phyloP scores from a whole-genome alignment of 2,797 vertebrate species.

The Ammospiza maritima region DNA sequence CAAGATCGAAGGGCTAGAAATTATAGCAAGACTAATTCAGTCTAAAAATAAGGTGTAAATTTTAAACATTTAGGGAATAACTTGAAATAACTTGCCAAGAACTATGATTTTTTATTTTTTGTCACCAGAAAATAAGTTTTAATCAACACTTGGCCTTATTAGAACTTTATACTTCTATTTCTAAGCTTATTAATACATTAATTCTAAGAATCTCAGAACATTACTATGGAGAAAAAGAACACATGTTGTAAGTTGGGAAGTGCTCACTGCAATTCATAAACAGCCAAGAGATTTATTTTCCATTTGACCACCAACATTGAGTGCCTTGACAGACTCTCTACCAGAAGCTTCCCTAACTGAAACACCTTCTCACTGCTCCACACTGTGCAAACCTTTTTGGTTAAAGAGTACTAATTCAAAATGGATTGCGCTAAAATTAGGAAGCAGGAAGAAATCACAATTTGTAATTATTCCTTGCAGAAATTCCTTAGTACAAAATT shows the following conservation, averaged over 20 bases:
- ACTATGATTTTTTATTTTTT: not conserved
- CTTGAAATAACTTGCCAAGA: slow-evolving; percentile 7
- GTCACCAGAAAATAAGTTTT: not conserved
- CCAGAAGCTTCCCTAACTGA: not conserved
- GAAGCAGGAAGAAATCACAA: slow-evolving; percentile 41
- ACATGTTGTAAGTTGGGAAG: not conserved
- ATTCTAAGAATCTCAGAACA: not conserved
- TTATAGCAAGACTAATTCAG: not conserved
- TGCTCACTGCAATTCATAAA: not conserved
- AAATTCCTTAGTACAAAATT: not conserved
- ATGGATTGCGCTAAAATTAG: slow-evolving; percentile 16
- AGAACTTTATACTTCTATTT: not conserved
- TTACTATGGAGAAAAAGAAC: not conserved
- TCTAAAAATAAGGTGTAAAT: not conserved
- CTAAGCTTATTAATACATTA: not conserved
- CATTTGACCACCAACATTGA: not conserved
- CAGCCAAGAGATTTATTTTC: not conserved
- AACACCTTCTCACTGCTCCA: not conserved
- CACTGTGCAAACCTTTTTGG: not conserved
- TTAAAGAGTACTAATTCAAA: slow-evolving; percentile 14
- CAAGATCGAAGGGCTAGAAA: not conserved
- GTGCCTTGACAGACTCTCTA: not conserved
- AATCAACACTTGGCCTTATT: not conserved
- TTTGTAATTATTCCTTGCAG: not conserved
- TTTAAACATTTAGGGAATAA: not conserved